phyloP scores from a whole-genome alignment of 35 echinoderm and acorn worm species.

The Apostichopus japonicus region DNA sequence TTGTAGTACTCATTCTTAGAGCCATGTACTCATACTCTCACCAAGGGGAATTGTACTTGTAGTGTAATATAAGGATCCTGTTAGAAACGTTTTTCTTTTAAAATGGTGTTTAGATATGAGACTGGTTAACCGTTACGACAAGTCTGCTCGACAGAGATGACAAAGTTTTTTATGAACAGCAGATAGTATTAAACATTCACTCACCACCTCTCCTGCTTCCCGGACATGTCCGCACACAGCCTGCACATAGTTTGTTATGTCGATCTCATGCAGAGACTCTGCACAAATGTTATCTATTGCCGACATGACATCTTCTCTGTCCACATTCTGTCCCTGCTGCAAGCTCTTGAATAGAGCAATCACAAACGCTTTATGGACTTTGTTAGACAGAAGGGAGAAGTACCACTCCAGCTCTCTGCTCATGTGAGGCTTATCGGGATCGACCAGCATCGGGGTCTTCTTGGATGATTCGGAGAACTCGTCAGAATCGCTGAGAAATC shows the following conservation, averaged over 20 bases:
- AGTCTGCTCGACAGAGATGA: too few relatives aligned
- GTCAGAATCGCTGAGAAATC: slow-evolving; percentile 44
- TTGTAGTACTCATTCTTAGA: too few relatives aligned
- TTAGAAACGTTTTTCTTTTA: too few relatives aligned
- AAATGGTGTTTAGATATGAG: too few relatives aligned
- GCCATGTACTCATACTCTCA: too few relatives aligned
- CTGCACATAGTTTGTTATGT: slow-evolving; percentile 87
- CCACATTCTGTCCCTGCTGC: slow-evolving; percentile 70
- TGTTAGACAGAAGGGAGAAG: slow-evolving; percentile 53
- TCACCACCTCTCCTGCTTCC: slow-evolving; percentile 71
- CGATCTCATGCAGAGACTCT: slow-evolving; percentile 87
- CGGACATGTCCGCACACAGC: slow-evolving; percentile 90
- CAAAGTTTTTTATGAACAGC: too few relatives aligned
- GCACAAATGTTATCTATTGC: slow-evolving; percentile 87
- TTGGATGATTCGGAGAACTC: background rate
- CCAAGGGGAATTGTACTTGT: too few relatives aligned
- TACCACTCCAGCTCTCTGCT: slow-evolving; percentile 77
- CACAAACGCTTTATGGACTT: slow-evolving; percentile 84
- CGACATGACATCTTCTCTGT: slow-evolving; percentile 69
- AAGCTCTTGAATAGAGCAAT: slow-evolving; percentile 87
- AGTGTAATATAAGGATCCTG: too few relatives aligned
- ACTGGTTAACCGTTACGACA: too few relatives aligned
- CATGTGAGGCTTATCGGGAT: slow-evolving; percentile 32
- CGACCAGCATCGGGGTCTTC: background rate
- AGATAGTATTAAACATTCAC: background rate